These are phyloP conservation scores for Mesorhabditis belari DNA, from an alignment of 2,888 invertebrate genomes.

Conservation along the genomic window DNA sequence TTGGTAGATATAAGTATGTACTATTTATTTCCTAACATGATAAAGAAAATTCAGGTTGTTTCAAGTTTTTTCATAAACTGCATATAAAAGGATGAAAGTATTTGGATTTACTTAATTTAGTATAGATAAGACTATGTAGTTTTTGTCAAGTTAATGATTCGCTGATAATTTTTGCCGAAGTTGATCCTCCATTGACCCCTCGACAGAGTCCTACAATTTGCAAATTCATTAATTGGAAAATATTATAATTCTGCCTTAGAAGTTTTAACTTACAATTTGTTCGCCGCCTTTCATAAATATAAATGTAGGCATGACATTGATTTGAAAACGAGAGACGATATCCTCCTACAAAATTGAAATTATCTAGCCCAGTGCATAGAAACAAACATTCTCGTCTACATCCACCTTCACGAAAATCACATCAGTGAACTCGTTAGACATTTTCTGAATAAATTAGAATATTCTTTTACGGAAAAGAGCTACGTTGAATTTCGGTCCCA, in stretches of 20 bases:
- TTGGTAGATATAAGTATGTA: too few relatives aligned
- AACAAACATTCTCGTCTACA: constrained; percentile 39
- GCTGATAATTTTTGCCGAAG: constrained; percentile 7
- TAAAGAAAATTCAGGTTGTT: too few relatives aligned
- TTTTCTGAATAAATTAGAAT: constrained; percentile 15
- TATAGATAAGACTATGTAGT: too few relatives aligned
- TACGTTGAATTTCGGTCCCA: constrained; percentile 33
- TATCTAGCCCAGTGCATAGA: too few relatives aligned
- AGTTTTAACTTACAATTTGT: constrained; percentile 26
- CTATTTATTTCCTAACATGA: too few relatives aligned
- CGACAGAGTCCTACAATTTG: constrained; percentile 30
- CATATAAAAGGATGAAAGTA: too few relatives aligned
- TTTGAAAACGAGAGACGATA: constrained; percentile 34
- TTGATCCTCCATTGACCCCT: constrained; percentile 43
- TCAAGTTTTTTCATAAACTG: too few relatives aligned
- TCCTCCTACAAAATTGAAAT: constrained; percentile 31
- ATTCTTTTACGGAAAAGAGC: constrained; percentile 2
- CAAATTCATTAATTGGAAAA: background rate
- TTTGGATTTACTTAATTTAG: too few relatives aligned
- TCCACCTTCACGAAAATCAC: constrained; percentile 35
- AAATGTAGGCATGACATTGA: constrained; percentile 52
- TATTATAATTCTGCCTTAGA: background rate
- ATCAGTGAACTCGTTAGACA: constrained; percentile 22
- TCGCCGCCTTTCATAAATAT: constrained; percentile 44
- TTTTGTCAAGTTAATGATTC: too few relatives aligned